Base-by-base conservation (phyloP, 2,888 invertebrate genomes). In the Nomada ruficornis region DNA sequence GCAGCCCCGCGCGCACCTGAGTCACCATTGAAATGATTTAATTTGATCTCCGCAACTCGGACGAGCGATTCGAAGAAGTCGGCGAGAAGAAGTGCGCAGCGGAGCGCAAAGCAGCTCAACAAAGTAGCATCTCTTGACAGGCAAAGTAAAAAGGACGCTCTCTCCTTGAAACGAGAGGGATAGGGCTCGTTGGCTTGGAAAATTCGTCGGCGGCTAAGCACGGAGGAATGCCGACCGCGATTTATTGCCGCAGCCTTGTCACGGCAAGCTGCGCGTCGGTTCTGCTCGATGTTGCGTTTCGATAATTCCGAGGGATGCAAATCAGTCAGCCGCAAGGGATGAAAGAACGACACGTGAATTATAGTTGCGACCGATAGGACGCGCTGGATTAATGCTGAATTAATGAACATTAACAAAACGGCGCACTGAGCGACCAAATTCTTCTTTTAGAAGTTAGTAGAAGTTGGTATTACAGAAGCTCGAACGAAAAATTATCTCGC, bases 141-240 rank as follows among this genome's bases (percentile, higher is more conserved):
- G 69, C 26, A n/a, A 26, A 4, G n/a, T 3, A 26, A 44, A 57
- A 47, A 59, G 47, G 13, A 11, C 11, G 36, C 2, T 15, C 29
- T 18, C 26, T 3, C 44, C 9, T 64, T 55, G 44, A 59, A 69
- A 75, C 81, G 59, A 80, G 57, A 77, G 77, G 65, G 83, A 83
- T 73, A 83, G 74, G 73, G 62, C 57, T 63, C 73, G 70, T 57
- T 82, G 82, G 68, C 47, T 70, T 60, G 74, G 82, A 83, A 83
- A 77, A 83, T 83, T 82, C 82, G 70, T 83, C 82, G 42, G 63
- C 82, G 77, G 57, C 77, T 42, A 47, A n/a, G 57, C 42, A 29
- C n/a, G 29, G 10, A 11, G 64, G 63, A 29, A 73, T 59, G 47
- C 42, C 20, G 47, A 57, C 74, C 50, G 67, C 52, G 65, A 74